A percentile compares a stretch with the other conserved stretches of the same genome.
Evolutionary conservation across 2,113 vertebrate species (phyloP).

Genomic region (Garra rufa): DNA sequence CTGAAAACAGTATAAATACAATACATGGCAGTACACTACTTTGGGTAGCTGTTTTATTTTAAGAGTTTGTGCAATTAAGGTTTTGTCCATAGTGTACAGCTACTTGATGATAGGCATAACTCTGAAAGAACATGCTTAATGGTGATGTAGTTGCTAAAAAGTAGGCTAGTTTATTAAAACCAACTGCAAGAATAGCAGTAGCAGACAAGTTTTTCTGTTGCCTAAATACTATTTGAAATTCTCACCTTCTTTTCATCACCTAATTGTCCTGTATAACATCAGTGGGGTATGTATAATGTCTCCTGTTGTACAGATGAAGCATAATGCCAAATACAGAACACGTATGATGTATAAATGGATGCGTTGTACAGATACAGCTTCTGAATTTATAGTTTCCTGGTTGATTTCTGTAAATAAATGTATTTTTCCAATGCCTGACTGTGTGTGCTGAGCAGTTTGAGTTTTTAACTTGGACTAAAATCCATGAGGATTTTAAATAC

Average conservation of each 20-base stretch:
- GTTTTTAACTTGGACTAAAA: background rate
- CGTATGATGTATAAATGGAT: slow-evolving; percentile 55
- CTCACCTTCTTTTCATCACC: background rate
- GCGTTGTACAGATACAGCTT: slow-evolving; percentile 60
- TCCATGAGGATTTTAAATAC: background rate
- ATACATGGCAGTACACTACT: background rate
- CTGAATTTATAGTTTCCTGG: slow-evolving; percentile 52
- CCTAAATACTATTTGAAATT: slow-evolving; percentile 1
- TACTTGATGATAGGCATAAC: background rate
- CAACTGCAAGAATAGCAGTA: background rate
- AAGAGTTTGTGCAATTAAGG: background rate
- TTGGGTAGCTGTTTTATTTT: background rate
- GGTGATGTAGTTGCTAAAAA: background rate
- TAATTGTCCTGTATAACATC: background rate
- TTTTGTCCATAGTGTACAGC: too few relatives aligned
- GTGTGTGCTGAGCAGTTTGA: background rate
- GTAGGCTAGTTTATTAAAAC: background rate
- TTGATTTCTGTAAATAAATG: slow-evolving; percentile 78
- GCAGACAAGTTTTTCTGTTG: background rate
- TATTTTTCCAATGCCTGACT: slow-evolving; percentile 75
- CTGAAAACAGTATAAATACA: background rate
- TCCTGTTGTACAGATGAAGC: slow-evolving; percentile 36
- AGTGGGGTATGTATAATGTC: background rate
- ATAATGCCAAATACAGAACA: slow-evolving; percentile 61
- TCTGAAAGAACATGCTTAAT: background rate